Evolutionary conservation across 2,797 vertebrate species (phyloP), one percentile per base, ranked within the genome.

Genomic region (Galagoides demidoff): DNA sequence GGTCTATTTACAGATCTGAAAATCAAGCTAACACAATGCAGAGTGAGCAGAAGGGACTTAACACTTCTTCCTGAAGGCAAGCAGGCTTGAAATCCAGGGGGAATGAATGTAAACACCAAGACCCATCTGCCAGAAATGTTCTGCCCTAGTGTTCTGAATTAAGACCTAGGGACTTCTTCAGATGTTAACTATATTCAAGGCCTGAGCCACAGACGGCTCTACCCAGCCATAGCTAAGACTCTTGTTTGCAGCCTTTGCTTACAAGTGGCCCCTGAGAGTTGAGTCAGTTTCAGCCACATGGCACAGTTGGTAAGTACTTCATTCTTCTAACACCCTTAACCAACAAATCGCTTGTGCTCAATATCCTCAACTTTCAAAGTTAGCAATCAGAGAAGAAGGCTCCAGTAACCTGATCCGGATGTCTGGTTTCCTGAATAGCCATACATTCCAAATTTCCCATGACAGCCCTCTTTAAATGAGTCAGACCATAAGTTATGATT

Each of bases 21-120:
- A 90, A 89, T 39, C 59, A 73, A 92, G 84, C 49, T 85, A 85
- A 93, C 61, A 93, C 22, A 95, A 83, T 14, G 39, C 91, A 59
- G 91, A 95, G 61, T 31, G 89, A 95, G 87, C 94, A 96, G 94
- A 96, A 96, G 96, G 94, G 81, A 93, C 85, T 74, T 61, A 61
- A 70, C 9, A 55, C 85, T 96, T 96, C 92, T 96, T 98, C 95
- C 96, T 90, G 96, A 94, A 96, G 96, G 93, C 95, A 98, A 98
- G 95, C 92, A 98, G 97, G 89, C 97, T 96, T 97, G 97, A 82
- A 96, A 81, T 96, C 96, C 96, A 87, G 83, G 71, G 96, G 94
- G 96, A 96, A 91, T 78, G 90, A 84, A 87, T 92, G 73, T 94
- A 96, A 97, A 94, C 88, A 89, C 88, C 0, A 34, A 95, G 64